Evolutionary conservation across 2,888 invertebrate species (phyloP), one percentile per base, ranked within the genome.

Genomic region (Meiosimyza decipiens): DNA sequence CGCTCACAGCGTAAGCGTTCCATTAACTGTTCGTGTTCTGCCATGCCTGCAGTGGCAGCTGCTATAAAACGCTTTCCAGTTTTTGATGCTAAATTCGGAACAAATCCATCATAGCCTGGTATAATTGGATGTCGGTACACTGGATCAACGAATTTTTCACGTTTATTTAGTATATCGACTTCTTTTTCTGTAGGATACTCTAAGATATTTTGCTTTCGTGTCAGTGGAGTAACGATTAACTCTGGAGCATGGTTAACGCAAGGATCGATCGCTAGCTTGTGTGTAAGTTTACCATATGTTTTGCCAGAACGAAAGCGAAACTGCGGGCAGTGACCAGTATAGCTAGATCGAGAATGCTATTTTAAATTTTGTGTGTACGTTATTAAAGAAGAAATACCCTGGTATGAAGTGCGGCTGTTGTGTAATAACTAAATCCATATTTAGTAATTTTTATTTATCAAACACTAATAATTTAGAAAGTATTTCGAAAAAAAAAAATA

Each of bases 291-390:
- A 69, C 93, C 94, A 87, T 92, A 94, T 0, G 93, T 93, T 85
- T 93, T 91, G 3, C 94, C 94, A 75, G 92, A 90, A 28, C 92
- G 90, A 82, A 91, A 93, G 73, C 91, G 91, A 86, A 92, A 92
- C 80, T 93, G 92, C 0, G 94, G 93, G 80, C 92, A 93, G 81
- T 92, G 92, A 54, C 94, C 94, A 3, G 93, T 91, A 84, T 94
- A 94, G 73, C 94, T 94, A 81, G 55, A 60, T 54, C n/a, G 40
- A 57, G n/a, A 54, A 16, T 3, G 1, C 2, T 18, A 18, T 16
- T 54, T 54, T 54, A 11, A 16, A 16, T 54, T 54, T 54, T 1
- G 9, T 9, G 2, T 40, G 6, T 9, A 40, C 40, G n/a, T 33
- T 22, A 16, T n/a, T 40, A 12, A 12, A 16, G 15, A 6, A 49